Base-by-base conservation (phyloP, 2,888 invertebrate genomes). In the Brachycybe producta region DNA sequence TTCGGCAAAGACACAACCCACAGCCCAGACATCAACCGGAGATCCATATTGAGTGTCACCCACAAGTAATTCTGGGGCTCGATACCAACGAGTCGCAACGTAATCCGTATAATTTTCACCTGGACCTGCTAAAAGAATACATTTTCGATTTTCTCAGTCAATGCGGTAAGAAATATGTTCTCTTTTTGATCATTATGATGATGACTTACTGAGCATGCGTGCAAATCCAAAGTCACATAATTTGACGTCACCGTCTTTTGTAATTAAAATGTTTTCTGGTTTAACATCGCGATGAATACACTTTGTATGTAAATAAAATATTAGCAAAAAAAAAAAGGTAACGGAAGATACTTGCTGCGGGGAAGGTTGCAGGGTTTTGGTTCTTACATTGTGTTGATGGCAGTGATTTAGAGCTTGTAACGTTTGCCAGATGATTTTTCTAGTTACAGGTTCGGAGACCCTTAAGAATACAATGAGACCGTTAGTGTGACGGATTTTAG, bases 211-310 rank as follows among this genome's bases (percentile, higher is more conserved):
- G 63, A 98, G 76, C 77, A 94, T 84, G 61, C 98, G 76, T 0
- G 98, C 98, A 69, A 98, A 98, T 45, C 98, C 98, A 69, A 98
- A 98, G 70, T 98, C 97, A 66, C 91, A 98, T 2, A 98, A 73
- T 68, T 98, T 98, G 54, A 98, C 91, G 48, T 92, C 84, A 1
- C 94, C 94, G 54, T 83, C 83, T 49, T 80, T 77, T 13, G 92
- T 95, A 51, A 98, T 77, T 47, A 98, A 74, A 54, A 98, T 97
- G 69, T 98, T 98, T 73, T 98, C 98, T 1, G 98, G 98, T 67
- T 98, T 98, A 36, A 98, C 92, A 66, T 98, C 95, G 39, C 95
- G 76, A 65, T 95, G 94, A 62, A 95, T 86, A 69, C 91, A 91
- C 71, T 71, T 58, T 8, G 28, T 8, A 23, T 53, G 15, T 7